These are phyloP conservation scores for Rhinolophus sinicus DNA, from an alignment of 2,113 vertebrate genomes.

Conservation along the genomic window DNA sequence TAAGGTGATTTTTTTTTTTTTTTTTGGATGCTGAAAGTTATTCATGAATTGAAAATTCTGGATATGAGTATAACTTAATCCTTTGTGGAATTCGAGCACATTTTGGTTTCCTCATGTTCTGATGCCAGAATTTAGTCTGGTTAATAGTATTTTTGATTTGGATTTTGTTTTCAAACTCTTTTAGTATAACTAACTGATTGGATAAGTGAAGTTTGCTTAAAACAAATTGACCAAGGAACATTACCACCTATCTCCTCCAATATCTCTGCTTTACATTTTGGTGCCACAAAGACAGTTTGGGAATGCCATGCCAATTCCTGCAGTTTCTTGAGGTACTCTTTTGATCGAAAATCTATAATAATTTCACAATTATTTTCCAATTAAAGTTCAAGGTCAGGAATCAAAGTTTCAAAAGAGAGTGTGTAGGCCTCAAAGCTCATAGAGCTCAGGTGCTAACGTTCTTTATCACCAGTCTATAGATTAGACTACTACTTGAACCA, in stretches of 20 bases:
- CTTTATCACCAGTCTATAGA: neutral
- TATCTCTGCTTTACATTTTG: neutral
- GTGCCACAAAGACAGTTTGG: neutral
- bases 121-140: neutral
- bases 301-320: neutral
- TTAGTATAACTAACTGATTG: neutral
- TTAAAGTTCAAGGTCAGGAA: neutral
- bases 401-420: neutral
- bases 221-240: neutral
- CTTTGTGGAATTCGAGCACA: neutral
- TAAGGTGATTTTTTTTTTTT: neutral
- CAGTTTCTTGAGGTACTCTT: neutral
- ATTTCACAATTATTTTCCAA: neutral
- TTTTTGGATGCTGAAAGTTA: neutral
- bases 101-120: neutral
- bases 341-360: neutral
- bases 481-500: neutral
- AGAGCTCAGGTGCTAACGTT: neutral
- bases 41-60: neutral
- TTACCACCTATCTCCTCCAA: neutral
- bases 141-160: neutral
- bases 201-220: neutral
- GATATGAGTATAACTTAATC: neutral
- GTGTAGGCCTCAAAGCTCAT: neutral
- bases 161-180: neutral